Conservation (phyloP, 2,113 vertebrate genomes). For the Rattus rattus region DNA sequence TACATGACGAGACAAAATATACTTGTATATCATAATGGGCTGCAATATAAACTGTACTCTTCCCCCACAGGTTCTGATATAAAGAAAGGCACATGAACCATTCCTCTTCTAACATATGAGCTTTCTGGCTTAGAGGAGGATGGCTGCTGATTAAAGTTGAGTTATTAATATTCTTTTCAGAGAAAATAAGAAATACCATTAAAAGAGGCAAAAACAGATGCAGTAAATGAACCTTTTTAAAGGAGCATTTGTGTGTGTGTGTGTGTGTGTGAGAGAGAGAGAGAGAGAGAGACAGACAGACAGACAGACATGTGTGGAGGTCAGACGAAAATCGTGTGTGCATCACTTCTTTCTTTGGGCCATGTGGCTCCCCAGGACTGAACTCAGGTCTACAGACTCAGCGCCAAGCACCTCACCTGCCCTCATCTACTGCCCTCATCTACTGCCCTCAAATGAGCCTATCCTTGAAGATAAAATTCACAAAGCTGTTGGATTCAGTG, state of each 20-base stretch:
- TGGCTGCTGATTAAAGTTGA: not conserved
- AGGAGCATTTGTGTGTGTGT: too few species aligned
- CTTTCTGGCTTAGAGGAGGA: not conserved
- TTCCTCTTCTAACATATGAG: not conserved
- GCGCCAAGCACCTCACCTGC: not conserved
- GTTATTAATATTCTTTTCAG: not conserved
- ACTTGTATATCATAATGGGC: not conserved
- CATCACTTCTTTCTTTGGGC: not conserved
- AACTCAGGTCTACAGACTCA: not conserved
- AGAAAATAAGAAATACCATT: not conserved
- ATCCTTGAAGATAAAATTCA: not conserved
- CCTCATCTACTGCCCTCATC: not conserved
- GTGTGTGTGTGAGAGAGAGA: too few species aligned
- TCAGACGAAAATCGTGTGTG: not conserved
- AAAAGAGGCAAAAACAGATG: not conserved
- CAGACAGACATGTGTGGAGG: not conserved
- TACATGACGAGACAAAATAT: not conserved
- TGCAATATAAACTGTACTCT: not conserved
- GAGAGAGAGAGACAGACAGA: too few species aligned
- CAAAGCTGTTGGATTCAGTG: not conserved
- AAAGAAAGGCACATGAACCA: not conserved
- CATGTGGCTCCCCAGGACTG: not conserved
- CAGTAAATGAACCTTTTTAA: not conserved
- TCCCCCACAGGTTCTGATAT: not conserved
- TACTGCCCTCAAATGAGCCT: not conserved